phyloP scores from a whole-genome alignment of 2,888 invertebrate species.

The Hirtodrosophila histrioides region DNA sequence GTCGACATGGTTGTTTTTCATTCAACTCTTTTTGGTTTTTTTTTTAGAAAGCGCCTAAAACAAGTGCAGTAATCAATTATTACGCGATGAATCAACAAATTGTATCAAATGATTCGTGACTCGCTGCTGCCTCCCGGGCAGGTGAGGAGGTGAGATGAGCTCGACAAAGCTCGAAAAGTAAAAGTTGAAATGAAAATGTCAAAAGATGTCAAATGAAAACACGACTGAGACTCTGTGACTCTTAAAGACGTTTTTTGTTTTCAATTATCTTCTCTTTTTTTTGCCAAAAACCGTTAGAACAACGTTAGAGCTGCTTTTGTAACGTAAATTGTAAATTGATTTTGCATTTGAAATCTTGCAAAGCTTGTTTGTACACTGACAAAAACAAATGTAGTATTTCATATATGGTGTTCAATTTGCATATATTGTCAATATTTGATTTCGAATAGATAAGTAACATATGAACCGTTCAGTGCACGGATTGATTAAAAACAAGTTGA shows the following conservation, averaged over 20 bases:
- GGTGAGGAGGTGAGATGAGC: conserved; percentile 19
- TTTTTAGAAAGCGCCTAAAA: conserved; percentile 73
- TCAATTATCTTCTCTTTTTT: conserved; percentile 3
- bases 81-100: conserved; percentile 61
- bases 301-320: conserved; percentile 52
- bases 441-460: too few species aligned
- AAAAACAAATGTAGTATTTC: too few species aligned
- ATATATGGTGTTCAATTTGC: too few species aligned
- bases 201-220: conserved; percentile 17
- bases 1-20: conserved; percentile 27
- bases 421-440: too few species aligned
- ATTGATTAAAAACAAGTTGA: too few species aligned
- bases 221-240: too few species aligned
- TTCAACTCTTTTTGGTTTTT: conserved; percentile 22
- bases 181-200: conserved; percentile 40
- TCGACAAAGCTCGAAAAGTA: conserved; percentile 56
- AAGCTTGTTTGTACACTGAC: too few species aligned
- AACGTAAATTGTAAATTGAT: conserved; percentile 50
- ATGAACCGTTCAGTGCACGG: too few species aligned
- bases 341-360: conserved; percentile 22
- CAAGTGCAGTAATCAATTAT: conserved; percentile 76
- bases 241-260: background rate
- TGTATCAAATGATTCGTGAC: conserved; percentile 16
- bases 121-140: background rate
- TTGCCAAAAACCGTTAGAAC: conserved; percentile 70